phyloP scores from a whole-genome alignment of 2,113 vertebrate species.

The Prunella himalayana region DNA sequence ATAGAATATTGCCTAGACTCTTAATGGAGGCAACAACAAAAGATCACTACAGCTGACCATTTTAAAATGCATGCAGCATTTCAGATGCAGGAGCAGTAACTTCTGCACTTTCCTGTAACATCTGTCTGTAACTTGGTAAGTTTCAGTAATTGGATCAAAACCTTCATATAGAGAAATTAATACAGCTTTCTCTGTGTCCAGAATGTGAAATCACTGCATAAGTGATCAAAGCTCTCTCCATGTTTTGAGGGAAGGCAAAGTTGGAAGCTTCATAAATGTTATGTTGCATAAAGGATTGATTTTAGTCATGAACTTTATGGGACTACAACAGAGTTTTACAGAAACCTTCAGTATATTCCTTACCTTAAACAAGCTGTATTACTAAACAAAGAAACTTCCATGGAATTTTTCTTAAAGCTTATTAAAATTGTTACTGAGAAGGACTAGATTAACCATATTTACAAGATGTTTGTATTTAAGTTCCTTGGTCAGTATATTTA shows the following conservation, averaged over 20 bases:
- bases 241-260: neutral
- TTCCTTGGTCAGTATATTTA: neutral
- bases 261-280: neutral
- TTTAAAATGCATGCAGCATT: neutral
- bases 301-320: neutral
- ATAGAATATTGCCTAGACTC: neutral
- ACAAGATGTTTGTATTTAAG: neutral
- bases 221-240: neutral
- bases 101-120: neutral
- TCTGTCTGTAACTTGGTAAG: neutral
- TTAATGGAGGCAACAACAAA: neutral
- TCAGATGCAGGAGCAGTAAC: neutral
- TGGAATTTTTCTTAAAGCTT: neutral
- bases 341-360: neutral
- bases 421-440: neutral
- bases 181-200: neutral
- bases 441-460: neutral
- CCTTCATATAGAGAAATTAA: neutral
- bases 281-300: neutral
- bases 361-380: neutral
- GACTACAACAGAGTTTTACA: neutral
- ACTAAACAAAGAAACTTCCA: neutral
- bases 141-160: neutral
- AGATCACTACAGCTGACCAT: neutral
- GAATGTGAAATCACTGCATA: neutral